Percentiles rank a stretch among this genome's conserved stretches.
phyloP scores from a whole-genome alignment of 2,888 invertebrate species.

The Rhabditoides inermis region DNA sequence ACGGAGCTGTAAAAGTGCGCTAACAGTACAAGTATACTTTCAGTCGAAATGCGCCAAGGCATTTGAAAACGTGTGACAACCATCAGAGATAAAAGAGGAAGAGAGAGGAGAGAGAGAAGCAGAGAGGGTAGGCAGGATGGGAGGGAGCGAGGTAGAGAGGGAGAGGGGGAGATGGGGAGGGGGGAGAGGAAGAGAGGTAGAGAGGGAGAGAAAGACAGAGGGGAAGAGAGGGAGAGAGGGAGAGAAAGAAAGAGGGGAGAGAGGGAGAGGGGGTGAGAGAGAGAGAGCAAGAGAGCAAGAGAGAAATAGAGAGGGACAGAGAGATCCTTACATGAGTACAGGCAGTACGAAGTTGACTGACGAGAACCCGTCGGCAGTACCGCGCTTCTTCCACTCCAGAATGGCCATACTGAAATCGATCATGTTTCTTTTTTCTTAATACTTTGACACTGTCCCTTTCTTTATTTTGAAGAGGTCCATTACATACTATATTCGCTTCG shows the following conservation, averaged over 20 bases:
- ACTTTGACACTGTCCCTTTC: constrained; percentile 18
- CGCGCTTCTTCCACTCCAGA: constrained; percentile 40
- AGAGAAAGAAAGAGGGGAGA: background rate
- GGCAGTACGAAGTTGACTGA: constrained; percentile 47
- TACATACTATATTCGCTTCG: background rate
- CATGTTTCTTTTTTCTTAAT: background rate
- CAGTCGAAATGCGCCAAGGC: too few relatives aligned
- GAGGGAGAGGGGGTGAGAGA: too few relatives aligned
- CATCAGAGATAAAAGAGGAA: background rate
- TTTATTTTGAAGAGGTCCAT: background rate
- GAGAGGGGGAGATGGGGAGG: too few relatives aligned
- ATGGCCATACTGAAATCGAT: constrained; percentile 19
- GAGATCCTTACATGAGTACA: constrained; percentile 34
- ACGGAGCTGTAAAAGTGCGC: too few relatives aligned
- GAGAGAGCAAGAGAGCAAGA: background rate
- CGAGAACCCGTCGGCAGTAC: constrained; percentile 49
- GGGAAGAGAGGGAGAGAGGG: constrained; percentile 3
- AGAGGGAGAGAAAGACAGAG: too few relatives aligned
- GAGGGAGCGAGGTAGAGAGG: too few relatives aligned
- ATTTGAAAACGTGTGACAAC: too few relatives aligned
- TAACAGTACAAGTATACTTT: too few relatives aligned
- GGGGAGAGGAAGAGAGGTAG: too few relatives aligned
- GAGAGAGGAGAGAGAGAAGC: background rate
- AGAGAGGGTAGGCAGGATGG: too few relatives aligned
- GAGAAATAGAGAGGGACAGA: background rate